Evolutionary conservation across 2,888 invertebrate genomes (phyloP), one percentile per base, ranked within the genome.

Genomic region (Pycnomerus fuliginosus): DNA sequence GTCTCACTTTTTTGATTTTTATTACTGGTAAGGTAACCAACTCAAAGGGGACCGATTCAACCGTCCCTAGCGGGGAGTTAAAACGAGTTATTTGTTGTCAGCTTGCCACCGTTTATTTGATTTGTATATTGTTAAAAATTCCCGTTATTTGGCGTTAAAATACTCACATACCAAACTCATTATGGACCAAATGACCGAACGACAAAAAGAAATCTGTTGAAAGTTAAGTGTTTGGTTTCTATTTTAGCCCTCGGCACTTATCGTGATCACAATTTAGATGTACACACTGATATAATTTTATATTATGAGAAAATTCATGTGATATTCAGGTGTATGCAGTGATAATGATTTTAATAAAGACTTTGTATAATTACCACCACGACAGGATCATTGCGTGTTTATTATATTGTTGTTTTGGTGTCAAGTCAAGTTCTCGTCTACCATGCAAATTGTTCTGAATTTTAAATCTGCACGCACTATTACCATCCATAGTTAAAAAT

Each of bases 181-280:
- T n/a, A n/a, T n/a, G n/a, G n/a, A n/a, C n/a, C n/a, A n/a, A n/a
- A n/a, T n/a, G n/a, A n/a, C n/a, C n/a, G n/a, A n/a, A n/a, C n/a
- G n/a, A n/a, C n/a, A n/a, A n/a, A n/a, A n/a, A n/a, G n/a, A n/a
- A n/a, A n/a, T n/a, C n/a, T n/a, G n/a, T n/a, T n/a, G n/a, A n/a
- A 25, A 41, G 35, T 31, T 12, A 25, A 35, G 31, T 36, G 25
- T 44, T 37, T 37, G 14, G 34, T 41, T 41, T 34, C 27, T 25
- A 25, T 20, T 20, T 8, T 20, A 20, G 5, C 32, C 32, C 16
- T n/a, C n/a, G 15, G 16, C 11, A 22, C 22, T 56, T 53, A 59
- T 58, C 54, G 48, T 47, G 57, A 60, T 60, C 52, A 56, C 52
- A 58, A 57, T 58, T 55, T 57, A 58, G 61, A 61, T 61, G 47